Percentiles rank a stretch among this genome's conserved stretches.
Conservation (phyloP, 2,113 vertebrate genomes). For the Neolamprologus brichardi region DNA sequence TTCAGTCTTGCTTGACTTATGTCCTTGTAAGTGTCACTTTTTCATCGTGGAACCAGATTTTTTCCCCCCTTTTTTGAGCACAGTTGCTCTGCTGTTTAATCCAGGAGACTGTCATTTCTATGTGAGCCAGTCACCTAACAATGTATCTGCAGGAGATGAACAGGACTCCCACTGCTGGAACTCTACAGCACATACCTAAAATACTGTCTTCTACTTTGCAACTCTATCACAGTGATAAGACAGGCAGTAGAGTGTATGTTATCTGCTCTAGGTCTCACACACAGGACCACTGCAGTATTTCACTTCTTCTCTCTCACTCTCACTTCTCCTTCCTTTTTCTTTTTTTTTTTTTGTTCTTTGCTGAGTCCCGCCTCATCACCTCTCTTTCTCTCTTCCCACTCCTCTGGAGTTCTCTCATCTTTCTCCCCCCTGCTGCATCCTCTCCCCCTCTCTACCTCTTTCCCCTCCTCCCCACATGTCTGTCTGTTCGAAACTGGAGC, state of each 20-base stretch:
- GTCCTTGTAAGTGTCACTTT: neutral
- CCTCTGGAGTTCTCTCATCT: constrained; percentile 40
- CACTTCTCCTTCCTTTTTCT: neutral
- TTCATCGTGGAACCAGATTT: neutral
- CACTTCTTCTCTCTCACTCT: neutral
- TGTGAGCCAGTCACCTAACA: neutral
- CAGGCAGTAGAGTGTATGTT: neutral
- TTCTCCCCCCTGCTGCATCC: constrained; percentile 6
- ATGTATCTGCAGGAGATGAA: neutral
- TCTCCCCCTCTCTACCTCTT: constrained; percentile 9
- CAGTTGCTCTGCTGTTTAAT: neutral
- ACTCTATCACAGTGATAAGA: neutral
- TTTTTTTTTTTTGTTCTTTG: neutral
- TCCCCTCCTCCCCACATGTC: constrained; percentile 54
- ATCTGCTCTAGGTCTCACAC: constrained; percentile 18
- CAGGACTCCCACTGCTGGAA: neutral
- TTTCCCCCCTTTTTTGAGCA: neutral
- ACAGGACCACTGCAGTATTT: constrained; percentile 45
- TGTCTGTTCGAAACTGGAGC: constrained; percentile 67
- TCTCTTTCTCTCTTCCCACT: constrained; percentile 21
- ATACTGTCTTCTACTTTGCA: neutral
- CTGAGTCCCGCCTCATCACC: constrained; percentile 42
- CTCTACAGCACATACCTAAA: neutral
- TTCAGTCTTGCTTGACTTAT: neutral
- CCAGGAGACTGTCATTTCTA: neutral